Percentiles rank a stretch among this genome's conserved stretches.
Evolutionary conservation across 2,888 invertebrate species (phyloP).

Genomic region (Sylvicola cinctus): DNA sequence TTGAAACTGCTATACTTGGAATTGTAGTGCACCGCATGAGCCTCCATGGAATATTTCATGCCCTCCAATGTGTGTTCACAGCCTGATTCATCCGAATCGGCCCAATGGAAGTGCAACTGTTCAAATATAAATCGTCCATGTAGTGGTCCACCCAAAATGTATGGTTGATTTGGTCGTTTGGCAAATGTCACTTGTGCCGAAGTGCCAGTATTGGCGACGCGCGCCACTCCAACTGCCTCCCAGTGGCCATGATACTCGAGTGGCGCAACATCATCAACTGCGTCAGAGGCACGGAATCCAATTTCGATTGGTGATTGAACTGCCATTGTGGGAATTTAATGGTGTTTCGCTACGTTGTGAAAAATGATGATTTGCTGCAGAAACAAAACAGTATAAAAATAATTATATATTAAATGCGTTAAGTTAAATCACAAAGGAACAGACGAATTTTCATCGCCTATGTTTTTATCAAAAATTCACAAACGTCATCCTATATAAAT

Average conservation of each 20-base stretch:
- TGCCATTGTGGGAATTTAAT: too few species aligned
- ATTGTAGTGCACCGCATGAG: slow-evolving; percentile 61
- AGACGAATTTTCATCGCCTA: too few species aligned
- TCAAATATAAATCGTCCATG: slow-evolving; percentile 46
- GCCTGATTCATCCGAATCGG: slow-evolving; percentile 48
- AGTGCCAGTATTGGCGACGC: slow-evolving; percentile 23
- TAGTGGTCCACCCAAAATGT: slow-evolving; percentile 40
- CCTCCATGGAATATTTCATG: slow-evolving; percentile 50
- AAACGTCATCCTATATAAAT: too few species aligned
- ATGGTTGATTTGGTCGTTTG: slow-evolving; percentile 32
- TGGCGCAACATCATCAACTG: slow-evolving; percentile 24
- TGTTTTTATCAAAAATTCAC: too few species aligned
- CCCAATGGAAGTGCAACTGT: slow-evolving; percentile 70
- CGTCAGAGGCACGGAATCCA: slow-evolving; percentile 23
- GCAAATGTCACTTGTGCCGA: slow-evolving; percentile 39
- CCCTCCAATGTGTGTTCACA: slow-evolving; percentile 65
- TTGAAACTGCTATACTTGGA: slow-evolving; percentile 41
- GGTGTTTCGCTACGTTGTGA: too few species aligned
- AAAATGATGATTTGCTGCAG: too few species aligned
- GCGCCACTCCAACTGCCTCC: slow-evolving; percentile 24
- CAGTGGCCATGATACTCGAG: slow-evolving; percentile 25
- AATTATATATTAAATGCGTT: too few species aligned
- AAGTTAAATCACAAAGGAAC: too few species aligned
- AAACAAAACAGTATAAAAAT: too few species aligned
- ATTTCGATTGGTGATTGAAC: slow-evolving; percentile 26